phyloP scores from a whole-genome alignment of 2,888 invertebrate species.

The Cantharis rustica region DNA sequence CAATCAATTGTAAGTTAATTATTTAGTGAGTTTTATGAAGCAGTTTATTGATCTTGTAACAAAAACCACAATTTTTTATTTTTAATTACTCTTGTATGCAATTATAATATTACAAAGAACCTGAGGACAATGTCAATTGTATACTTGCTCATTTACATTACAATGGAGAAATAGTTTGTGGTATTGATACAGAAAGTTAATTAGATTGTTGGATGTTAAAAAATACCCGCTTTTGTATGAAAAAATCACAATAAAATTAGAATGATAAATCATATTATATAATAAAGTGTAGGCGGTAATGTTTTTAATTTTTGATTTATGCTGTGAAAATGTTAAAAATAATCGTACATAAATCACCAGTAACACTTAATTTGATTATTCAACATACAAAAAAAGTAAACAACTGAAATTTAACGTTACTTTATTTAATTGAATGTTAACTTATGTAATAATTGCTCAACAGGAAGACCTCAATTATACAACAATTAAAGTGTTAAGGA shows the following conservation, averaged over 20 bases:
- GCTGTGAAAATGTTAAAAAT: neutral
- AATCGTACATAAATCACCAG: neutral
- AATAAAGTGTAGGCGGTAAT: neutral
- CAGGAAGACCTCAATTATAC: neutral
- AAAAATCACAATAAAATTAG: neutral
- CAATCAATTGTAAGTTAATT: neutral
- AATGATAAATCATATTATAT: neutral
- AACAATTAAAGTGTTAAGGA: neutral
- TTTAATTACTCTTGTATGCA: neutral
- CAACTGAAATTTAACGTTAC: neutral
- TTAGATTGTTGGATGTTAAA: neutral
- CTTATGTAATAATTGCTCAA: neutral
- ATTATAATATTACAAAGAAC: too few relatives aligned
- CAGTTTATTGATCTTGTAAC: neutral
- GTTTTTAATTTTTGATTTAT: neutral
- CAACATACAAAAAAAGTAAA: neutral
- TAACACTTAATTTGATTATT: neutral
- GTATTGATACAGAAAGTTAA: neutral
- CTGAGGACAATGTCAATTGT: neutral
- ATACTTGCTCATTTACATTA: neutral
- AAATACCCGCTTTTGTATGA: neutral
- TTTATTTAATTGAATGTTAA: neutral
- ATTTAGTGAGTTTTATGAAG: neutral
- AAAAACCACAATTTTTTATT: neutral
- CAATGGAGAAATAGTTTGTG: neutral